These are phyloP conservation scores for Tokudaia tokunoshimensis DNA, from an alignment of 2,797 vertebrate genomes.

Conservation along the genomic window DNA sequence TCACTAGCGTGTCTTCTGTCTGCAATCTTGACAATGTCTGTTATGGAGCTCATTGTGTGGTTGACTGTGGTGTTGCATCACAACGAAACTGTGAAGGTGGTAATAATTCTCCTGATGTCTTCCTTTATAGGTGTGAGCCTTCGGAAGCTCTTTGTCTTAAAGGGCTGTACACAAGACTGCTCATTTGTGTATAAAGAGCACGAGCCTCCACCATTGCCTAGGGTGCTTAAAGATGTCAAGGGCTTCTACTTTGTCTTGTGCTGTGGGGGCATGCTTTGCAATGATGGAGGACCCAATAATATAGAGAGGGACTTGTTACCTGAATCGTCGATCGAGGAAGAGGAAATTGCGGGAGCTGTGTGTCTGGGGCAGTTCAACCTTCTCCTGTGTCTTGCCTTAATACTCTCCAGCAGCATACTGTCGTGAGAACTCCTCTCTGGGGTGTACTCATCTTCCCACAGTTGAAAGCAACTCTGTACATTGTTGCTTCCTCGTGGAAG, in stretches of 20 bases:
- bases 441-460: neutral
- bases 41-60: neutral
- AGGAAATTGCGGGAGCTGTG: neutral
- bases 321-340: fast-evolving
- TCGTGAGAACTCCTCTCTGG: neutral
- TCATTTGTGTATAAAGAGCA: neutral
- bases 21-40: neutral
- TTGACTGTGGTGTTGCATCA: neutral
- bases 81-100: neutral
- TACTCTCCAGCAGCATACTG: neutral
- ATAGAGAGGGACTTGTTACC: neutral
- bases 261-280: neutral
- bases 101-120: neutral
- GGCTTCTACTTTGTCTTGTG: neutral
- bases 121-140: neutral
- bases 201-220: neutral
- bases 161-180: fast-evolving
- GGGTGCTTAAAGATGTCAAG: fast-evolving
- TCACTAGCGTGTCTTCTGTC: neutral
- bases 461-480: neutral
- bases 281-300: neutral
- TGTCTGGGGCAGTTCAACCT: neutral
- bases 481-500: neutral
- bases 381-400: neutral
- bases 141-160: neutral